Evolutionary conservation across 2,797 vertebrate species (phyloP).

Genomic region (Alcedo atthis): DNA sequence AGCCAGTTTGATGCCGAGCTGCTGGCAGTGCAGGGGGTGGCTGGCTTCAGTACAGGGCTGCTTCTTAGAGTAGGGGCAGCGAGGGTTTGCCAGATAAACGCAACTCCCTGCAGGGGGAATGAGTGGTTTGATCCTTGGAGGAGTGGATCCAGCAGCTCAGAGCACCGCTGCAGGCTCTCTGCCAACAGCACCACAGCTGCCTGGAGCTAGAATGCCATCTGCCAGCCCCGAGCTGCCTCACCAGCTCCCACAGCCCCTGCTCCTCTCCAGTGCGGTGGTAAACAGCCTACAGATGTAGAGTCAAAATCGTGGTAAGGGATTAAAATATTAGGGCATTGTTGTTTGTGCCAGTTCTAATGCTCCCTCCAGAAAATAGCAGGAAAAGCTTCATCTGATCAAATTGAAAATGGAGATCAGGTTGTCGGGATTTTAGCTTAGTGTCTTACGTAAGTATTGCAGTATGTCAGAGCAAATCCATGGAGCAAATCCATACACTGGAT

Average conservation of each 20-base stretch:
- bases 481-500: not conserved
- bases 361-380: not conserved
- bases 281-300: slow-evolving; percentile 9
- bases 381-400: slow-evolving; percentile 43
- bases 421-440: slow-evolving; percentile 40
- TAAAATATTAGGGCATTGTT: slow-evolving; percentile 52
- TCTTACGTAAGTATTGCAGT: slow-evolving; percentile 31
- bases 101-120: not conserved
- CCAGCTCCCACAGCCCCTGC: not conserved
- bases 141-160: not conserved
- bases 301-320: slow-evolving; percentile 4
- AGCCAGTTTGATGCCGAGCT: not conserved
- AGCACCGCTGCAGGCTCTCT: not conserved
- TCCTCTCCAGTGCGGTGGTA: not conserved
- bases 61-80: not conserved
- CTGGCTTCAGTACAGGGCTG: not conserved
- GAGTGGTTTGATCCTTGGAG: not conserved
- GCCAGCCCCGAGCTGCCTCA: not conserved
- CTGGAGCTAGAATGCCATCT: not conserved
- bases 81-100: not conserved
- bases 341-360: slow-evolving; percentile 8
- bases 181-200: slow-evolving; percentile 28
- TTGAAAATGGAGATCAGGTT: slow-evolving; percentile 18
- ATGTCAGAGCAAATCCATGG: not conserved
- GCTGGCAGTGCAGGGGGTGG: fast-evolving